These are phyloP conservation scores for Bombus vancouverensis DNA, from an alignment of 1,140 invertebrate genomes.

Conservation along the genomic window DNA sequence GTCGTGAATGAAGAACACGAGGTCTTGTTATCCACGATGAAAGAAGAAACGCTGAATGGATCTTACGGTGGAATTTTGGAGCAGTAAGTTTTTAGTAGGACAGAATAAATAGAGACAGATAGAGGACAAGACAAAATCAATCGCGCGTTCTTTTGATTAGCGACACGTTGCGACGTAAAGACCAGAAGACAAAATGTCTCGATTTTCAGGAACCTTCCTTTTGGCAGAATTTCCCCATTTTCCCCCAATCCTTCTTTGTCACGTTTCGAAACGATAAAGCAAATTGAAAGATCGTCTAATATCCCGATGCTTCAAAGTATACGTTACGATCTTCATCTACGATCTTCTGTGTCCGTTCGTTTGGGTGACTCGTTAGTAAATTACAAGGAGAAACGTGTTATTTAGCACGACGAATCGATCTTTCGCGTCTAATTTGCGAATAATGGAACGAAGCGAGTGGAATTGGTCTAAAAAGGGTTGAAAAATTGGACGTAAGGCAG, in stretches of 20 bases:
- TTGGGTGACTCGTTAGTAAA: slow-evolving; percentile 61
- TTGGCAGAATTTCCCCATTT: not conserved
- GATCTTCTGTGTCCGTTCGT: not conserved
- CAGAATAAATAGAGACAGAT: not conserved
- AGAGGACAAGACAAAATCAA: not conserved
- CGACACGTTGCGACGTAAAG: not conserved
- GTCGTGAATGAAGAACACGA: not conserved
- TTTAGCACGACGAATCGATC: not conserved
- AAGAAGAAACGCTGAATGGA: not conserved
- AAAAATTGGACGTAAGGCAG: not conserved
- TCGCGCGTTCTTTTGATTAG: not conserved
- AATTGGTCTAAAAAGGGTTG: not conserved
- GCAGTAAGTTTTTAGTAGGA: not conserved
- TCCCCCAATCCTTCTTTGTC: not conserved
- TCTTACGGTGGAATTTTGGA: not conserved
- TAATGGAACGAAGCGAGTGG: not conserved
- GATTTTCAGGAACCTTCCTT: not conserved
- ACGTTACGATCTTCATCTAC: not conserved
- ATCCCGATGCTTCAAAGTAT: slow-evolving; percentile 21
- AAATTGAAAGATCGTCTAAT: slow-evolving; percentile 48
- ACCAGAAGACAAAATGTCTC: not conserved
- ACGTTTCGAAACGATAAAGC: not conserved
- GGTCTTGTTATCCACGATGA: not conserved
- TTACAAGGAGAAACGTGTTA: slow-evolving; percentile 37
- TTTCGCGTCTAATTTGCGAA: too few species aligned